A percentile compares a stretch with the other conserved stretches of the same genome.
These are phyloP conservation scores for Caretta caretta DNA, from an alignment of 2,113 vertebrate genomes.

Conservation along the genomic window DNA sequence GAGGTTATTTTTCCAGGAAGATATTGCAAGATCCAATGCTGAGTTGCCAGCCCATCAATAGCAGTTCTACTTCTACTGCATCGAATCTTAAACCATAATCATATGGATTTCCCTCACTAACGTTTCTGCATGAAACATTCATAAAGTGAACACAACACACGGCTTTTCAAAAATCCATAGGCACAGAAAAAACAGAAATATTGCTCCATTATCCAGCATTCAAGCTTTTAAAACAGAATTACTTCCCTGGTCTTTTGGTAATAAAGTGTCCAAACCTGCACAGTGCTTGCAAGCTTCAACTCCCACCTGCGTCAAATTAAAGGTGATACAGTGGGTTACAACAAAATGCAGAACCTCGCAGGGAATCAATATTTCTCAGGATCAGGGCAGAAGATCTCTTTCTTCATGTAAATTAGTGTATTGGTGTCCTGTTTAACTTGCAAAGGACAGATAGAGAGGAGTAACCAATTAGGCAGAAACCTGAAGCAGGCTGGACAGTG, in stretches of 20 bases:
- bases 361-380: not conserved
- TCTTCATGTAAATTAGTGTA: not conserved
- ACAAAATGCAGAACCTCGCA: not conserved
- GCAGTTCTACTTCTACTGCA: not conserved
- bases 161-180: not conserved
- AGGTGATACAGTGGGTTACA: not conserved
- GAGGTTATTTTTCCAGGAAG: not conserved
- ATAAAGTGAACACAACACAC: not conserved
- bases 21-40: not conserved
- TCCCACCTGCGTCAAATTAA: not conserved
- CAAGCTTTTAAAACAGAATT: not conserved
- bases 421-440: not conserved
- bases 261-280: not conserved
- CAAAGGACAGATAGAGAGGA: not conserved
- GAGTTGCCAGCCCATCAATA: not conserved
- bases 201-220: not conserved
- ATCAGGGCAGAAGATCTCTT: not conserved
- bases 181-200: not conserved
- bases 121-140: not conserved
- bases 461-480: not conserved
- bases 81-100: not conserved
- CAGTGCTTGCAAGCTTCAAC: not conserved
- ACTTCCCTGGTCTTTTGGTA: not conserved
- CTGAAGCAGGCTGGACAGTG: not conserved
- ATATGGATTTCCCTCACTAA: not conserved